A percentile compares a stretch with the other conserved stretches of the same genome.
These are phyloP conservation scores for Smithornis capensis DNA, from an alignment of 2,113 vertebrate genomes.

Conservation along the genomic window DNA sequence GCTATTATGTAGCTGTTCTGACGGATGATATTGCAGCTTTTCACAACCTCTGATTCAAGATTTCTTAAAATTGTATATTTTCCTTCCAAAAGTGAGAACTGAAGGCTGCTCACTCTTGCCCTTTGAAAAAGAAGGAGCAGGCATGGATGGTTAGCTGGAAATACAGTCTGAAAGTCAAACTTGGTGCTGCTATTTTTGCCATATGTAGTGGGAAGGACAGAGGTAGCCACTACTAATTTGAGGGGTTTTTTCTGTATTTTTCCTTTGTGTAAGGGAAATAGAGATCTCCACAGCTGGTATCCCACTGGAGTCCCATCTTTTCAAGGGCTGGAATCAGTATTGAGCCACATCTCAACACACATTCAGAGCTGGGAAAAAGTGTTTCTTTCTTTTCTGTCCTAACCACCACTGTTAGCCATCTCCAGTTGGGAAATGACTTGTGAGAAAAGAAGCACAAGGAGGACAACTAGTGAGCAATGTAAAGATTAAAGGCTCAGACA, in stretches of 20 bases:
- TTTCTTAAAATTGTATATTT: background rate
- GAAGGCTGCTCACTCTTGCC: background rate
- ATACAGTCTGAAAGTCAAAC: background rate
- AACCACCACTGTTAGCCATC: background rate
- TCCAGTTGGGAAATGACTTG: background rate
- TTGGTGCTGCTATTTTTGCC: background rate
- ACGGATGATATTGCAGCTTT: background rate
- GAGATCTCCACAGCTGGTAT: background rate
- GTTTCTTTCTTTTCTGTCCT: background rate
- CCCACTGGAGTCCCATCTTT: too few species aligned
- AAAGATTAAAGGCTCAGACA: background rate
- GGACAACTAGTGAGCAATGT: background rate
- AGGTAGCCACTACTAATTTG: background rate
- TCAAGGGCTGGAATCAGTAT: background rate
- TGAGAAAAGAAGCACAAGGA: background rate
- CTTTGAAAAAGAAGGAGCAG: background rate
- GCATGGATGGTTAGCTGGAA: background rate
- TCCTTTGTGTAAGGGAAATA: background rate
- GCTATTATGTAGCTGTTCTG: background rate
- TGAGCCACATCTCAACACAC: background rate
- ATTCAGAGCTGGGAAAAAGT: background rate
- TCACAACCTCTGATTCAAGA: background rate
- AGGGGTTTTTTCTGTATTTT: background rate
- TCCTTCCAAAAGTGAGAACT: background rate
- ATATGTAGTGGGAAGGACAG: rapidly evolving